phyloP scores from a whole-genome alignment of 2,888 invertebrate genomes.

The Diaphora mendica region DNA sequence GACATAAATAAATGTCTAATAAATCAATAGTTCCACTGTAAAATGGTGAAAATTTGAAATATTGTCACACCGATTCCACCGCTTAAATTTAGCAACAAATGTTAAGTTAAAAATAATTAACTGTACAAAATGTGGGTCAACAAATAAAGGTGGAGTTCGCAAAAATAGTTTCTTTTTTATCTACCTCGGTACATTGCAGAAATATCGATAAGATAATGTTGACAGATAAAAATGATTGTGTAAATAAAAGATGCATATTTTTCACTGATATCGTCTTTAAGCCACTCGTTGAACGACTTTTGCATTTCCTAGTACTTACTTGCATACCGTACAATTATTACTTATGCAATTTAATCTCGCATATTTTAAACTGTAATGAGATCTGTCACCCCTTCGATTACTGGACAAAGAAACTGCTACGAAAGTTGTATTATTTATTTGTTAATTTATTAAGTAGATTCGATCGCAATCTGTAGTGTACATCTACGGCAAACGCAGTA shows the following conservation, averaged over 20 bases:
- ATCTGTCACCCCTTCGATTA: neutral
- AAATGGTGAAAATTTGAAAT: neutral
- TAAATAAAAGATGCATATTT: conserved; percentile 83
- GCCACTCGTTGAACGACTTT: conserved; percentile 58
- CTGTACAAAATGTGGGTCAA: conserved; percentile 74
- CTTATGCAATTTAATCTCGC: conserved; percentile 23
- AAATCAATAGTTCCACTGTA: neutral
- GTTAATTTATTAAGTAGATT: conserved; percentile 6
- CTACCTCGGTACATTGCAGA: conserved; percentile 77
- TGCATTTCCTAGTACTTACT: conserved; percentile 57
- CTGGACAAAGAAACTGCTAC: conserved; percentile 10
- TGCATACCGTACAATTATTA: conserved; percentile 28
- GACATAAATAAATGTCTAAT: neutral
- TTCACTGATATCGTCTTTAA: conserved; percentile 64
- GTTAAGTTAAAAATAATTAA: conserved; percentile 68
- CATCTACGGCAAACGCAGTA: neutral
- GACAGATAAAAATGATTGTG: conserved; percentile 75
- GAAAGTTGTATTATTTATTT: neutral
- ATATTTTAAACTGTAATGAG: conserved; percentile 24
- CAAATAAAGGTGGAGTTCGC: conserved; percentile 83
- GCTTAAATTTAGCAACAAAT: conserved; percentile 22
- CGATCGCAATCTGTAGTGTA: neutral
- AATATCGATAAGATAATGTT: conserved; percentile 80
- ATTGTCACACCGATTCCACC: conserved; percentile 24
- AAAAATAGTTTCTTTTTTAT: conserved; percentile 76